Conservation (phyloP, 2,888 invertebrate species). For the Drosophila kambysellisi region DNA sequence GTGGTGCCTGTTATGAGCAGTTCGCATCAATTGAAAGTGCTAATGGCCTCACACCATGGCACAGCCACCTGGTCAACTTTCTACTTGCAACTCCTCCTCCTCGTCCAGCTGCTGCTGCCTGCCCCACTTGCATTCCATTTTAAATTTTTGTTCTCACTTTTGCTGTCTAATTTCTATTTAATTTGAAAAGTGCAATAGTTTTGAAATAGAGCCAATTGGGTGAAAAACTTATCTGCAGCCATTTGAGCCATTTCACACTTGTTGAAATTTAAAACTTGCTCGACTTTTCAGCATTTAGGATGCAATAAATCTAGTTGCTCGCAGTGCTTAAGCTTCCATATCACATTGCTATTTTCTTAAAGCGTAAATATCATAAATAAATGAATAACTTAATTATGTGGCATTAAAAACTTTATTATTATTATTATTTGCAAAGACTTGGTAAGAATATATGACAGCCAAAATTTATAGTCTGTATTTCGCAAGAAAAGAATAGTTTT, state of each 20-base stretch:
- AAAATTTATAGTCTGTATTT: not conserved
- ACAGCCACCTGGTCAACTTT: slow-evolving; percentile 18
- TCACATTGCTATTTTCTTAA: not conserved
- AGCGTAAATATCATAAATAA: not conserved
- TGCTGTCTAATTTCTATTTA: slow-evolving; percentile 13
- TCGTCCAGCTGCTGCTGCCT: not conserved
- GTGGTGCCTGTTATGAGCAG: slow-evolving; percentile 61
- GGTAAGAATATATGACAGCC: not conserved
- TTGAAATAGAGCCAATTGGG: not conserved
- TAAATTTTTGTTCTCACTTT: slow-evolving; percentile 9
- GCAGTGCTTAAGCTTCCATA: not conserved
- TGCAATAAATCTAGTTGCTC: not conserved
- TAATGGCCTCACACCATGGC: slow-evolving; percentile 46
- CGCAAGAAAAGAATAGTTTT: not conserved
- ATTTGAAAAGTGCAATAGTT: slow-evolving; percentile 7
- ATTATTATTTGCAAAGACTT: not conserved
- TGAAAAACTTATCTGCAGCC: not conserved
- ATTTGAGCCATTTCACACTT: not conserved
- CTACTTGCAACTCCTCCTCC: not conserved
- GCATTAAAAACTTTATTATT: not conserved
- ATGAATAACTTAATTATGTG: not conserved
- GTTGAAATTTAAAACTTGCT: not conserved
- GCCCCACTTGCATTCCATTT: not conserved
- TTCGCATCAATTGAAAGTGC: slow-evolving; percentile 65
- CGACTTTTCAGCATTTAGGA: not conserved